Percentiles rank a stretch among this genome's conserved stretches.
These are phyloP conservation scores for Imbricaverruca yamaguchii DNA, from an alignment of 2,888 invertebrate genomes.

Conservation along the genomic window DNA sequence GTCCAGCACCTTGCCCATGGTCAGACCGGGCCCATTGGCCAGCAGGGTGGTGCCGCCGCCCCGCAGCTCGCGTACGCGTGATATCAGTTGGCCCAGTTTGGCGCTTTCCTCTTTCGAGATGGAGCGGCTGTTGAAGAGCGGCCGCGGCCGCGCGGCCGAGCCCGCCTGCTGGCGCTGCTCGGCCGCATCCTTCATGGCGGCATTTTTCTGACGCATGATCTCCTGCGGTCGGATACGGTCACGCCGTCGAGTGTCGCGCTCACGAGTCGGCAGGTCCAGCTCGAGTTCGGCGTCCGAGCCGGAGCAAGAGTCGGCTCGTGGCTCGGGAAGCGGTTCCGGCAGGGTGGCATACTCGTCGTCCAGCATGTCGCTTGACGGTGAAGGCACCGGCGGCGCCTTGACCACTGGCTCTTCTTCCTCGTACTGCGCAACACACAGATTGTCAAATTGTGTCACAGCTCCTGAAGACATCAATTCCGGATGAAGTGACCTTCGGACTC, in stretches of 20 bases:
- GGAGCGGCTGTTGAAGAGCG: not conserved
- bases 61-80: not conserved
- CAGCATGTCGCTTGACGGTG: not conserved
- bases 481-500: too few species aligned
- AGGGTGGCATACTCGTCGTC: constrained; percentile 19
- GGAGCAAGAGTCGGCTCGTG: not conserved
- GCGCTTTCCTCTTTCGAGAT: not conserved
- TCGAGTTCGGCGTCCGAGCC: not conserved
- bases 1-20: constrained; percentile 12
- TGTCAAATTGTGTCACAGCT: too few species aligned
- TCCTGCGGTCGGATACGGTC: constrained; percentile 6
- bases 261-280: not conserved
- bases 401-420: not conserved
- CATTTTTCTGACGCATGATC: not conserved
- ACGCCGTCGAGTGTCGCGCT: not conserved
- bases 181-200: not conserved
- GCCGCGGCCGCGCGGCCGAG: too few species aligned
- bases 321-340: constrained; percentile 18
- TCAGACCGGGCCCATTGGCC: not conserved
- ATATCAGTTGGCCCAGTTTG: not conserved
- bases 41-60: constrained; percentile 21
- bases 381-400: not conserved
- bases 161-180: not conserved
- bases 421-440: not conserved
- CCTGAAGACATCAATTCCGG: too few species aligned